Evolutionary conservation across 2,888 invertebrate species (phyloP).

Genomic region (Agrotis segetum): DNA sequence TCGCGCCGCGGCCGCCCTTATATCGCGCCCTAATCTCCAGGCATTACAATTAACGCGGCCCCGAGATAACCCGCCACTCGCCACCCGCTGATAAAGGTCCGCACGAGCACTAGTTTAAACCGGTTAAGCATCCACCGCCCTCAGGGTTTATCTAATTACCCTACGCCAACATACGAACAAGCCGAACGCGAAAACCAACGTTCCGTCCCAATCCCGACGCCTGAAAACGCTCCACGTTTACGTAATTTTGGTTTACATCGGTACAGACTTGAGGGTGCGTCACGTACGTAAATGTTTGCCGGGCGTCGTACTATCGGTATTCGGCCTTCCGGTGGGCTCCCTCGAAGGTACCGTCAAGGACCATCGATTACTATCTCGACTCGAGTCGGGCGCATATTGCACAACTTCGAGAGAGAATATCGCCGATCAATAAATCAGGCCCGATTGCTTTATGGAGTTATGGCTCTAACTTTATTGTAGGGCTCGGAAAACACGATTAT

Average conservation of each 20-base stretch:
- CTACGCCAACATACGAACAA: slow-evolving; percentile 79
- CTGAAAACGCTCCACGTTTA: slow-evolving; percentile 77
- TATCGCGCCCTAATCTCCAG: slow-evolving; percentile 87
- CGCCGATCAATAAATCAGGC: slow-evolving; percentile 79
- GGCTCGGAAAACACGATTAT: slow-evolving; percentile 64
- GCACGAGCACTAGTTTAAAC: slow-evolving; percentile 87
- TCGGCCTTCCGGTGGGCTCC: slow-evolving; percentile 78
- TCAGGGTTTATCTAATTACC: slow-evolving; percentile 90
- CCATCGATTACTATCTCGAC: slow-evolving; percentile 85
- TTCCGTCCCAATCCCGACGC: slow-evolving; percentile 69
- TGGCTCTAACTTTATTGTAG: slow-evolving; percentile 70
- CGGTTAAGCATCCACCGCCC: slow-evolving; percentile 88
- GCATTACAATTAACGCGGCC: slow-evolving; percentile 90
- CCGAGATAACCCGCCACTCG: slow-evolving; percentile 89
- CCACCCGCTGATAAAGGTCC: slow-evolving; percentile 90
- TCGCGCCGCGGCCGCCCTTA: slow-evolving; percentile 75
- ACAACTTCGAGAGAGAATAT: slow-evolving; percentile 80
- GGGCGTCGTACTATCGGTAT: slow-evolving; percentile 78
- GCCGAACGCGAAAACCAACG: slow-evolving; percentile 67
- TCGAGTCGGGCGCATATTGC: slow-evolving; percentile 83
- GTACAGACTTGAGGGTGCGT: slow-evolving; percentile 73
- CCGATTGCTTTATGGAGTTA: slow-evolving; percentile 73
- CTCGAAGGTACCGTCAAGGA: slow-evolving; percentile 80
- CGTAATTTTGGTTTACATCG: slow-evolving; percentile 74
- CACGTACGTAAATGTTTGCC: slow-evolving; percentile 87